Evolutionary conservation across 1,140 invertebrate species (phyloP).

Genomic region (Calliphora vicina): DNA sequence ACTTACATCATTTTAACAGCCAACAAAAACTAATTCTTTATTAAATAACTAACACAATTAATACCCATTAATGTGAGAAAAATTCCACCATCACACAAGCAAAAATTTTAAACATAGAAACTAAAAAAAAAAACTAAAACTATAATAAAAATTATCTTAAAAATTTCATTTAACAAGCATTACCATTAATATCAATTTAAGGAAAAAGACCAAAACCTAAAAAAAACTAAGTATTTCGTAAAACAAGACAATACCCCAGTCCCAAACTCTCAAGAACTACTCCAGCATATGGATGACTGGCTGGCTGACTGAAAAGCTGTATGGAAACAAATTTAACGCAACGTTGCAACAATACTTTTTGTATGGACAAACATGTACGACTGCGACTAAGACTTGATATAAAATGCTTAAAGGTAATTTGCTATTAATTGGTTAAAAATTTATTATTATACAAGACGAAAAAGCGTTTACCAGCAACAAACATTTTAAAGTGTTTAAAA

Average conservation of each 20-base stretch:
- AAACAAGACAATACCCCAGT: background rate
- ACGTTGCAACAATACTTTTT: background rate
- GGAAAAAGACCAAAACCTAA: background rate
- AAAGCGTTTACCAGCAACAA: background rate
- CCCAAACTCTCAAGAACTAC: background rate
- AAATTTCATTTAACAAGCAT: conserved; percentile 33
- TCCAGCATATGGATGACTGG: background rate
- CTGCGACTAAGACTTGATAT: background rate
- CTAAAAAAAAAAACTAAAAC: background rate
- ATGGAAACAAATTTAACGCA: background rate
- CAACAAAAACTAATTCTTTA: background rate
- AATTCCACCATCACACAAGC: background rate
- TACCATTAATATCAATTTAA: conserved; percentile 30
- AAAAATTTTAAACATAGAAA: background rate
- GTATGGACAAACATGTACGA: background rate
- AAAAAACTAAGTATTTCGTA: conserved; percentile 2
- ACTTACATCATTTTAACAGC: too few relatives aligned
- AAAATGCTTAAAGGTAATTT: conserved; percentile 24
- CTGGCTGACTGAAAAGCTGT: background rate
- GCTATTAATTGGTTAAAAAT: conserved; percentile 34
- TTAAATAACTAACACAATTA: conserved; percentile 1
- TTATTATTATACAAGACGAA: conserved; percentile 5
- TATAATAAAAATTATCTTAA: conserved; percentile 24
- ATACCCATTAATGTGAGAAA: background rate
- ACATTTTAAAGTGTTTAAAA: background rate